Evolutionary conservation across 2,888 invertebrate species (phyloP), one percentile per base, ranked within the genome.

Genomic region (Chesias legatella): DNA sequence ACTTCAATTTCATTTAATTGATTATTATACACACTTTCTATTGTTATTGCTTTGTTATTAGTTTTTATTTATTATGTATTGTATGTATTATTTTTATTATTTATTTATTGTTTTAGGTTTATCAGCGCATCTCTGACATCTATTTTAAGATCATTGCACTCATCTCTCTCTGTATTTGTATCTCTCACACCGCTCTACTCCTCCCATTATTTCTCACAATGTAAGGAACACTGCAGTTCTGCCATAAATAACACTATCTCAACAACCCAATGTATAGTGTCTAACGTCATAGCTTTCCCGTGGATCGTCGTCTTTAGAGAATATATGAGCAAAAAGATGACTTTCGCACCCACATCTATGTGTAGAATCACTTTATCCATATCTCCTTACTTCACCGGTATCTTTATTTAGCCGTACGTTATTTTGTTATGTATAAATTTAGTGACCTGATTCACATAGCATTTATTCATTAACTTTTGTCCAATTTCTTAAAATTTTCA

Each of bases 41-140:
- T 27, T 6, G 26, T 10, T 25, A 25, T 10, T 17, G 7, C 22
- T 28, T 33, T 26, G 6, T 6, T 32, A 7, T 7, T 20, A 30
- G 47, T 22, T 21, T 28, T 8, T 46, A 48, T 53, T 51, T 51
- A 45, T 53, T 51, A 25, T 43, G 38, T 34, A 29, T 33, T 46
- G 43, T 51, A 43, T 51, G 38, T 49, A 53, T 51, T 48, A 48
- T 51, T 49, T 56, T 36, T 8, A 38, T 35, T 41, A 51, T 53
- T 59, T 68, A 69, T 79, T 75, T 75, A 69, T 83, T 85, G 86
- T 88, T 88, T 79, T 86, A 88, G 88, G 86, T 88, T 85, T 65
- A 76, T 83, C 83, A 68, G 67, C 80, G 76, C 82, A 60, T 74
- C 85, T 64, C 62, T 88, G 60, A 78, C 79, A 59, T 69, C 70